These are phyloP conservation scores for Nineta flava DNA, from an alignment of 2,888 invertebrate genomes.

Conservation along the genomic window DNA sequence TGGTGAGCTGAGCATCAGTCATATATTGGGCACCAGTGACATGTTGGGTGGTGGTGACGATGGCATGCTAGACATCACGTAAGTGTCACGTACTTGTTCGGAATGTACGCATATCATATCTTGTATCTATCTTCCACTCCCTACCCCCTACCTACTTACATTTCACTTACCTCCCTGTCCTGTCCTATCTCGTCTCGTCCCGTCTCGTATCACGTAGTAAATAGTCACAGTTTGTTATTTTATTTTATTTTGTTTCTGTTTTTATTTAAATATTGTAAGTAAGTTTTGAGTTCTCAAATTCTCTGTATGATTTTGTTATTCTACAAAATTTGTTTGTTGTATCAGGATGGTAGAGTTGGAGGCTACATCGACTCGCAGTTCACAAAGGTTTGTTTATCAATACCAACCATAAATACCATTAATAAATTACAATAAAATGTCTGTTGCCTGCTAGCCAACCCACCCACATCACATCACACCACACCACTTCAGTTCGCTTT, in stretches of 20 bases:
- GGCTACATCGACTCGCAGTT: constrained; percentile 48
- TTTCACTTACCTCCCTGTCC: too few species aligned
- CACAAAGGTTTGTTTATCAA: constrained; percentile 44
- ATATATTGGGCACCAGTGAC: constrained; percentile 78
- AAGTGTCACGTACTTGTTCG: too few species aligned
- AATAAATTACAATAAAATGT: too few species aligned
- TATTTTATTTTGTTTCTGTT: background rate
- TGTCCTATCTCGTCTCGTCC: too few species aligned
- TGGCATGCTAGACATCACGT: constrained; percentile 55
- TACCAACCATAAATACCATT: too few species aligned
- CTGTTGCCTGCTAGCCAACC: too few species aligned
- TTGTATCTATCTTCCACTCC: background rate
- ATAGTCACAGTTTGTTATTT: too few species aligned
- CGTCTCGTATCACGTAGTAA: too few species aligned
- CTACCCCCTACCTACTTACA: background rate
- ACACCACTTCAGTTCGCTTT: too few species aligned
- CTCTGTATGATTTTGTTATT: background rate
- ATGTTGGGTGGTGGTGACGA: constrained; percentile 55
- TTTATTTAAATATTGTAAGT: background rate
- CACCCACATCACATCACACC: too few species aligned
- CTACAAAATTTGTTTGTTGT: constrained; percentile 15
- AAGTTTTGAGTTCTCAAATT: background rate
- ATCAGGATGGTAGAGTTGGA: constrained; percentile 48
- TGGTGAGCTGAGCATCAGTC: constrained; percentile 65
- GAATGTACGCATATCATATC: constrained; percentile 2